Evolutionary conservation across 1,140 invertebrate genomes (phyloP), one percentile per base, ranked within the genome.

Genomic region (Drosophila pseudoananassae): DNA sequence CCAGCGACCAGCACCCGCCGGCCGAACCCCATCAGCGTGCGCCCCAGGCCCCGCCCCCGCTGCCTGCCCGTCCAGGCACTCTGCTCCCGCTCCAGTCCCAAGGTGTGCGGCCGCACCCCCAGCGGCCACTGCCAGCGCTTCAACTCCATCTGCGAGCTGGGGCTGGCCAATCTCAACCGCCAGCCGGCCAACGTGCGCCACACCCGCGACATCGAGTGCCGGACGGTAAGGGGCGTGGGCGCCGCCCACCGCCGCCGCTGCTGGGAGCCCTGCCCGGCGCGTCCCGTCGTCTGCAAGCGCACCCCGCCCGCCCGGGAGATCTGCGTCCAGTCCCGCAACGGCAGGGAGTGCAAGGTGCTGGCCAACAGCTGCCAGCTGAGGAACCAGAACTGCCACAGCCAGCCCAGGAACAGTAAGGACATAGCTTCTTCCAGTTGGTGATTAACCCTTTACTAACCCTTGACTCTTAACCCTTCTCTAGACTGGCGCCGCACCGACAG

Each of bases 401-500:
- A 36, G 10, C 82, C 82, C 7, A 80, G 75, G 20, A 66, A 87
- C 50, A 72, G 82, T 87, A 46, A 17, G 43, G 40, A 15, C 15
- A 8, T 2, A 1, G 6, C 6, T 43, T 6, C 40, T 17, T 3
- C 14, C 2, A 14, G 14, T 7, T 43, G 1, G 2, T 1, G 8
- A 9, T 9, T 33, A 33, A 33, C 20, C 6, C 25, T 5, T 27
- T 27, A 27, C 25, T 36, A 9, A 43, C 5, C 14, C 40, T 3
- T 2, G n/a, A 9, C 33, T 43, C 0, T 43, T 17, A 2, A 14
- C 4, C 14, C 14, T 12, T 3, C 20, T 46, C 4, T 20, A 87
- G 82, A 88, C 72, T 87, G 82, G 82, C 29, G 58, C 2, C 78
- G 71, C 31, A 59, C 75, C 6, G 59, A 78, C 23, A 87, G 38